Evolutionary conservation across 2,797 vertebrate genomes (phyloP).

Genomic region (Neopelma chrysocephalum): DNA sequence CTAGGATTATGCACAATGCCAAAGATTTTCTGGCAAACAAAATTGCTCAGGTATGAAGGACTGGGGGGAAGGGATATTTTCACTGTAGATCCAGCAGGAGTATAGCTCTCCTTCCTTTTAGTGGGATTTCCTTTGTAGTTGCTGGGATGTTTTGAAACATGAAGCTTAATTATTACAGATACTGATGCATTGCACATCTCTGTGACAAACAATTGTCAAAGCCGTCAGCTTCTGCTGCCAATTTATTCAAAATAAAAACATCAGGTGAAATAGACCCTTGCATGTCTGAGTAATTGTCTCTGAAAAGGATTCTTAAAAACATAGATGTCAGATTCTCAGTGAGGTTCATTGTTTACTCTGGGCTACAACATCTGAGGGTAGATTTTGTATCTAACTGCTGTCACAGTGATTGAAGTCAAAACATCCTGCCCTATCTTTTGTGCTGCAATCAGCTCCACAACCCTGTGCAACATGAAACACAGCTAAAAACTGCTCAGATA

Average conservation of each 20-base stretch:
- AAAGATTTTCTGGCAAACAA: constrained; percentile 14
- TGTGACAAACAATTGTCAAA: constrained; percentile 49
- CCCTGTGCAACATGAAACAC: background rate
- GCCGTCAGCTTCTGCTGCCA: background rate
- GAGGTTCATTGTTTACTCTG: constrained; percentile 40
- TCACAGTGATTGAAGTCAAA: constrained; percentile 49
- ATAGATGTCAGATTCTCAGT: constrained; percentile 13
- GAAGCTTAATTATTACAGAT: constrained; percentile 46
- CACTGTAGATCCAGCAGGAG: constrained; percentile 10
- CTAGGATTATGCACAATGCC: background rate
- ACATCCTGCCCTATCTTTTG: background rate
- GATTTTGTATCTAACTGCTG: constrained; percentile 45
- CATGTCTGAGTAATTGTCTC: constrained; percentile 30
- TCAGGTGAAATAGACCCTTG: constrained; percentile 33
- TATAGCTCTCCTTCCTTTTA: constrained; percentile 8
- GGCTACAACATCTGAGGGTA: constrained; percentile 17
- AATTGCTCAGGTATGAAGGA: background rate
- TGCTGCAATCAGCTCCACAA: background rate
- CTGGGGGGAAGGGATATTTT: background rate
- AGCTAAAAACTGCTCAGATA: background rate
- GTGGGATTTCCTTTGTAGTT: constrained; percentile 17
- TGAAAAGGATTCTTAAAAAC: constrained; percentile 50
- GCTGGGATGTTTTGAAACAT: constrained; percentile 40
- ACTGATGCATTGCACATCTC: background rate
- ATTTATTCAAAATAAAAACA: constrained; percentile 13